Conservation (phyloP, 1,140 invertebrate species). For the Bombus huntii region DNA sequence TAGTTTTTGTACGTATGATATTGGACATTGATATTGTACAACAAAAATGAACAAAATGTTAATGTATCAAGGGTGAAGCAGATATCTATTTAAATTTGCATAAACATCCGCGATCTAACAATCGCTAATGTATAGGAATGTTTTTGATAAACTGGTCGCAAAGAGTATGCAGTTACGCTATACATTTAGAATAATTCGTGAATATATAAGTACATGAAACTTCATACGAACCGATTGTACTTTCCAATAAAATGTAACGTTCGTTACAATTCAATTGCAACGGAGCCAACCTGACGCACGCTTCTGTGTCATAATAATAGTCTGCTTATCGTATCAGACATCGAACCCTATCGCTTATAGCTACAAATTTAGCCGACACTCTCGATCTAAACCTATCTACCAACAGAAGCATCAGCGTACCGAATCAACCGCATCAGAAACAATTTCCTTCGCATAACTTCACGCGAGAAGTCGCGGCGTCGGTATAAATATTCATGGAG, state of each 20-base stretch:
- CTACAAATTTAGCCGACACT: not conserved
- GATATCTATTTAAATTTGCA: not conserved
- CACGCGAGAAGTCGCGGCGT: not conserved
- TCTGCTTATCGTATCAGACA: not conserved
- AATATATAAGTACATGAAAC: not conserved
- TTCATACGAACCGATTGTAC: not conserved
- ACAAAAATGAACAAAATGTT: not conserved
- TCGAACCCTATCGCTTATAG: not conserved
- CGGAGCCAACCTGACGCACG: not conserved
- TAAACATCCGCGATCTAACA: not conserved
- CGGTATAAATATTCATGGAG: conserved; percentile 22
- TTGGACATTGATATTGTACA: not conserved
- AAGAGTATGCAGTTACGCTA: not conserved
- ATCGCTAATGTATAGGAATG: not conserved
- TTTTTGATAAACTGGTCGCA: no score
- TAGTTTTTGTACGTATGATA: not conserved
- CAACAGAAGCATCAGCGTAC: not conserved
- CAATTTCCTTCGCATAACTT: not conserved
- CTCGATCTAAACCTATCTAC: not conserved
- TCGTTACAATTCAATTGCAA: not conserved
- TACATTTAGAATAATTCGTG: not conserved
- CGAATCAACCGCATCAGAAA: not conserved
- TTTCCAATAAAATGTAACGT: not conserved
- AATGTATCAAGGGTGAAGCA: not conserved
- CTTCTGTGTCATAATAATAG: not conserved